Conservation (phyloP, 1,140 invertebrate genomes). For the Trypoxylus dichotomus region DNA sequence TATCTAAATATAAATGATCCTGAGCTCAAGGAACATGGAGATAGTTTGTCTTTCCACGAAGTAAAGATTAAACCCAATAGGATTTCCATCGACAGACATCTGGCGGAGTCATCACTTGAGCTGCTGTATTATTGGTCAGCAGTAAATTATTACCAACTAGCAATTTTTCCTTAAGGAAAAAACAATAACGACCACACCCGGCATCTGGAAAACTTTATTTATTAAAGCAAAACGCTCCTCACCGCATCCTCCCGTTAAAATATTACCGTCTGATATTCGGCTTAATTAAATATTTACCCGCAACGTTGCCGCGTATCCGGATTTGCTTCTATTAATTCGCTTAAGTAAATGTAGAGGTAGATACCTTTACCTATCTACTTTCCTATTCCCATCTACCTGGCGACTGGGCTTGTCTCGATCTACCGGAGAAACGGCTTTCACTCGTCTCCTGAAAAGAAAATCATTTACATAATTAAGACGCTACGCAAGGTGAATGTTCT, state of each 20-base stretch:
- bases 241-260: background rate
- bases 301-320: background rate
- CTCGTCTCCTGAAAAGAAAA: background rate
- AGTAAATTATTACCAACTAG: too few species aligned
- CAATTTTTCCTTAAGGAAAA: too few species aligned
- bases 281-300: conserved; percentile 21
- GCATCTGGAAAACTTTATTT: background rate
- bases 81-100: too few species aligned
- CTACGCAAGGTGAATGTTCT: background rate
- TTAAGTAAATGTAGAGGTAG: conserved; percentile 8
- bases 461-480: conserved; percentile 19
- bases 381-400: background rate
- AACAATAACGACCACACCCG: background rate
- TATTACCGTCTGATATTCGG: background rate
- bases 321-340: conserved; percentile 24
- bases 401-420: background rate
- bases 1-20: too few species aligned
- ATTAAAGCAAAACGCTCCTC: conserved; percentile 1
- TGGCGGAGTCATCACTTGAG: too few species aligned
- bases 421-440: background rate
- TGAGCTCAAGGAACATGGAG: too few species aligned
- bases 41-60: too few species aligned
- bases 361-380: background rate
- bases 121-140: too few species aligned
- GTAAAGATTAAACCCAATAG: too few species aligned